phyloP scores from a whole-genome alignment of 1,140 invertebrate species.

The Drusus annulatus region DNA sequence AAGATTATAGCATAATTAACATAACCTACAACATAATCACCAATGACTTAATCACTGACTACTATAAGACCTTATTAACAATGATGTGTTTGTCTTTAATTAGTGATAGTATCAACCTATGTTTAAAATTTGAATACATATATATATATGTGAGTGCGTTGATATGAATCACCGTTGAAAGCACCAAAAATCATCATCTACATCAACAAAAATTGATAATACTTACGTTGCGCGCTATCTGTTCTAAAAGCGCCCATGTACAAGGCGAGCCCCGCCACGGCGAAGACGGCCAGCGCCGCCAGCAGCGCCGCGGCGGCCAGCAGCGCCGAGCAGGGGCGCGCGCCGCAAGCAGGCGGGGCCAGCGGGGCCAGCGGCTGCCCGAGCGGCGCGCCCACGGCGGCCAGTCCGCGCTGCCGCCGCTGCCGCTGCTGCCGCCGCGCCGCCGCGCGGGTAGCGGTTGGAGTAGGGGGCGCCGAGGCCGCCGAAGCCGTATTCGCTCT shows the following conservation, averaged over 20 bases:
- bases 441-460: constrained; percentile 32
- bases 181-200: too few relatives aligned
- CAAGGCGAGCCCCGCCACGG: constrained; percentile 81
- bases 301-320: constrained; percentile 78
- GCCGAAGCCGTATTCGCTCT: constrained; percentile 68
- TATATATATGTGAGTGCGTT: too few relatives aligned
- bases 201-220: too few relatives aligned
- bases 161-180: too few relatives aligned
- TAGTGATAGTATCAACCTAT: too few relatives aligned
- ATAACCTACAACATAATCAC: too few relatives aligned
- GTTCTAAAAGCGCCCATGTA: constrained; percentile 80
- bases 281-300: constrained; percentile 80
- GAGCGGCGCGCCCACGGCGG: constrained; percentile 56
- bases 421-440: constrained; percentile 51
- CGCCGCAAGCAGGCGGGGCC: constrained; percentile 61
- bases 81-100: too few relatives aligned
- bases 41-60: too few relatives aligned
- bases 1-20: too few relatives aligned
- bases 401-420: constrained; percentile 54
- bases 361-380: constrained; percentile 58
- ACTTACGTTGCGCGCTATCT: constrained; percentile 70
- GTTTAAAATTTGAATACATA: too few relatives aligned
- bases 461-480: constrained; percentile 41
- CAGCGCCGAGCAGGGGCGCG: constrained; percentile 74
- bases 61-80: too few relatives aligned